These are phyloP conservation scores for Diplosoma virens DNA, from an alignment of 23 tunicate genomes.

Conservation along the genomic window DNA sequence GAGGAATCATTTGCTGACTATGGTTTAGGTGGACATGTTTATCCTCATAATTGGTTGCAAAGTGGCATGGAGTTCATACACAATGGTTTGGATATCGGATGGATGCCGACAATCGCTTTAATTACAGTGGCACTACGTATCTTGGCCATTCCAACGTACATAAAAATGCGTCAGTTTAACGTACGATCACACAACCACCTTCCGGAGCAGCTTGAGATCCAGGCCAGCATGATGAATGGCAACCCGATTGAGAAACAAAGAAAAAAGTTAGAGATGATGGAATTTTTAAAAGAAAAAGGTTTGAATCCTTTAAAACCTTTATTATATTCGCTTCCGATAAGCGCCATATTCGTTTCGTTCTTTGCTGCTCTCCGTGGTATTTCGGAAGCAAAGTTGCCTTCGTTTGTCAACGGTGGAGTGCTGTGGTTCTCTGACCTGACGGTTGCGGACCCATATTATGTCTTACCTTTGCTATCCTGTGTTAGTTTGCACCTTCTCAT, in stretches of 20 bases:
- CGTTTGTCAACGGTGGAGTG: conserved; percentile 51
- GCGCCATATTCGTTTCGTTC: conserved; percentile 60
- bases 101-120: conserved; percentile 82
- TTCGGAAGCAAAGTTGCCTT: conserved; percentile 43
- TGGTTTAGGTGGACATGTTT: conserved; percentile 57
- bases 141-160: conserved; percentile 51
- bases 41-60: conserved; percentile 69
- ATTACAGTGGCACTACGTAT: conserved; percentile 42
- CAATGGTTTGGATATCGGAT: conserved; percentile 32
- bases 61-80: conserved; percentile 54
- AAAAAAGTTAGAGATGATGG: conserved; percentile 40
- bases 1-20: conserved; percentile 20
- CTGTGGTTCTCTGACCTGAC: conserved; percentile 74
- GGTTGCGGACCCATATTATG: conserved; percentile 57
- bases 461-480: conserved; percentile 57
- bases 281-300: conserved; percentile 31
- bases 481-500: conserved; percentile 43
- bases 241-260: conserved; percentile 15
- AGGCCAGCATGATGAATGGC: neutral
- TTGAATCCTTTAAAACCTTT: conserved; percentile 63
- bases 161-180: conserved; percentile 52
- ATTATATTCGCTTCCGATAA: conserved; percentile 50
- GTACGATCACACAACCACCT: conserved; percentile 38
- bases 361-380: conserved; percentile 71
- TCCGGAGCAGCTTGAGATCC: conserved; percentile 44